A percentile compares a stretch with the other conserved stretches of the same genome.
phyloP scores from a whole-genome alignment of 2,797 vertebrate species.

The Gymnopithys bicolor region DNA sequence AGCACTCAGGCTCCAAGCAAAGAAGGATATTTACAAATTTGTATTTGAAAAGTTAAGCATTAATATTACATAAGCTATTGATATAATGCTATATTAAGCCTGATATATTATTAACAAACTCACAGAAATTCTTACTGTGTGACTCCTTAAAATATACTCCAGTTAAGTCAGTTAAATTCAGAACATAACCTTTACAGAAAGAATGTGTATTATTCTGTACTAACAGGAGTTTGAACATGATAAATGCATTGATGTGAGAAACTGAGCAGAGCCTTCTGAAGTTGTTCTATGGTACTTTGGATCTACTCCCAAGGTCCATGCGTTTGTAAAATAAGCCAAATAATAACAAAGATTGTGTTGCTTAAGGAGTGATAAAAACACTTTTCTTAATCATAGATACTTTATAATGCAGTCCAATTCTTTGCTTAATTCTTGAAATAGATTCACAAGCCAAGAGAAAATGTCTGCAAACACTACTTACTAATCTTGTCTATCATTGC shows the following conservation, averaged over 20 bases:
- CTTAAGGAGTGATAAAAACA: not conserved
- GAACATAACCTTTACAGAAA: not conserved
- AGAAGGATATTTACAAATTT: not conserved
- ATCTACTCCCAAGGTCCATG: not conserved
- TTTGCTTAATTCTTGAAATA: slow-evolving; percentile 8
- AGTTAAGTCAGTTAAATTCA: not conserved
- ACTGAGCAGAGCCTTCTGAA: not conserved
- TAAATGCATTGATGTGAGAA: not conserved
- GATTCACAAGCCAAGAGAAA: not conserved
- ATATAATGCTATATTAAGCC: not conserved
- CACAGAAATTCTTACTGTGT: not conserved
- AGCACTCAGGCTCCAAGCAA: not conserved
- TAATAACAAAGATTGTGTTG: not conserved
- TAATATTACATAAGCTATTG: not conserved
- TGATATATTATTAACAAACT: not conserved
- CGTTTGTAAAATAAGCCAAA: not conserved
- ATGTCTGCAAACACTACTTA: not conserved
- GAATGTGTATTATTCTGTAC: not conserved
- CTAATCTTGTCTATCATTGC: not conserved
- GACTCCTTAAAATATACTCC: not conserved
- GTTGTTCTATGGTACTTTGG: not conserved
- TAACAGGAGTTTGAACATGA: not conserved
- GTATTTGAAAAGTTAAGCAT: not conserved
- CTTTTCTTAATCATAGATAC: not conserved
- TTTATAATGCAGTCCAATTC: not conserved